phyloP scores from a whole-genome alignment of 2,888 invertebrate species.

The Brachycybe producta region DNA sequence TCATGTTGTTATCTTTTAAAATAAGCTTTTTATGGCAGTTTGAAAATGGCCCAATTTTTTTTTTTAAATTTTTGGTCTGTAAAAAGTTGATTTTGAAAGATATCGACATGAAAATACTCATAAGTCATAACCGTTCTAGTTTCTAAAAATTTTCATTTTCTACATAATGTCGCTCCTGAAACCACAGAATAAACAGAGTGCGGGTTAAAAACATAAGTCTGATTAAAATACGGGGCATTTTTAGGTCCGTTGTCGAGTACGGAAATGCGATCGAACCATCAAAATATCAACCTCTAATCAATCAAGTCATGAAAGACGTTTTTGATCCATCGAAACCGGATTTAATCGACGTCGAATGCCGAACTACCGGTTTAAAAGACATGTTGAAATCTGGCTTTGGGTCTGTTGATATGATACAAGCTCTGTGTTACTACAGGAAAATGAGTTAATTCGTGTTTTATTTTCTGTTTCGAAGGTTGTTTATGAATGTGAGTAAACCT shows the following conservation, averaged over 20 bases:
- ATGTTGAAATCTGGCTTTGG: slow-evolving; percentile 50
- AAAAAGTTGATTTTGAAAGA: too few species aligned
- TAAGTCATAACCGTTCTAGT: background rate
- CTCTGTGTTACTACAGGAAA: background rate
- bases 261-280: slow-evolving; percentile 31
- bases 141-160: background rate
- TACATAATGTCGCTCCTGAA: background rate
- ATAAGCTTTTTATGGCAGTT: too few species aligned
- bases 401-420: too few species aligned
- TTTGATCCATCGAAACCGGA: slow-evolving; percentile 46
- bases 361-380: slow-evolving; percentile 42
- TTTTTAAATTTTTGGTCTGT: too few species aligned
- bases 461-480: slow-evolving; percentile 40
- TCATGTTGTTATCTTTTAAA: too few species aligned
- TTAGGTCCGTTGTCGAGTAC: slow-evolving; percentile 25
- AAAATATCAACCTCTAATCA: slow-evolving; percentile 37
- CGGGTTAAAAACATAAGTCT: too few species aligned
- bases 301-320: slow-evolving; percentile 46
- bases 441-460: background rate
- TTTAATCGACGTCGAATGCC: slow-evolving; percentile 45
- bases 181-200: too few species aligned
- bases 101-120: slow-evolving; percentile 3
- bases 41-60: too few species aligned
- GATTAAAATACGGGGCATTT: slow-evolving; percentile 1
- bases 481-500: slow-evolving; percentile 41